Evolutionary conservation across 2,113 vertebrate species (phyloP), one percentile per base, ranked within the genome.

Genomic region (Hippocampus mohnikei): DNA sequence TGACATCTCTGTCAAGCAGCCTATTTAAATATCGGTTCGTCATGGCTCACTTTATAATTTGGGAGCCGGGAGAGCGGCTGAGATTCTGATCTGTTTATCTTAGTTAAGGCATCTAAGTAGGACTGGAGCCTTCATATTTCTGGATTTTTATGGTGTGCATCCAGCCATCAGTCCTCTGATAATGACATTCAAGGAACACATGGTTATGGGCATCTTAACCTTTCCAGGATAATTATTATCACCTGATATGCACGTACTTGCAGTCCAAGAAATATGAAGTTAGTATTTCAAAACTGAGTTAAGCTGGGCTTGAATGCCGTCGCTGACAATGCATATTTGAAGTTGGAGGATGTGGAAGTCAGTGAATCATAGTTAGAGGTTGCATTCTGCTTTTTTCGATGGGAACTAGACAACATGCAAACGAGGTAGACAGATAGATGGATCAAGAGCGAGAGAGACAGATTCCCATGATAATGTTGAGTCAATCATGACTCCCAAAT

Each of bases 191-290:
- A 33, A 27, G 23, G 59, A 80, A 61, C 73, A 74, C 52, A 46
- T 8, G 29, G 75, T 80, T 70, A 77, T 77, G 76, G 70, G 23
- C 67, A 73, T 86, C 78, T 65, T 59, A 69, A 81, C 81, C 53
- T 77, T 79, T 84, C 72, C 65, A 66, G 66, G 74, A 78, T 70
- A 75, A 78, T 81, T 78, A 62, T 64, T 69, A 71, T 81, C 80
- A 70, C 70, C 29, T 33, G 29, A 42, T 61, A 67, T 69, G 64
- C 66, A 52, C 75, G 78, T 62, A 73, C 53, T 66, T 75, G 59
- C 61, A 44, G 66, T 78, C 74, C 74, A 81, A 76, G 58, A 81
- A 84, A 82, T 46, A 27, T 33, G 2, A 65, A 46, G 62, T 46
- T 20, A 46, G 4, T 44, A 25, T 65, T 65, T 16, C 15, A 25